Conservation (phyloP, 2,888 invertebrate species). For the Dioctria linearis region DNA sequence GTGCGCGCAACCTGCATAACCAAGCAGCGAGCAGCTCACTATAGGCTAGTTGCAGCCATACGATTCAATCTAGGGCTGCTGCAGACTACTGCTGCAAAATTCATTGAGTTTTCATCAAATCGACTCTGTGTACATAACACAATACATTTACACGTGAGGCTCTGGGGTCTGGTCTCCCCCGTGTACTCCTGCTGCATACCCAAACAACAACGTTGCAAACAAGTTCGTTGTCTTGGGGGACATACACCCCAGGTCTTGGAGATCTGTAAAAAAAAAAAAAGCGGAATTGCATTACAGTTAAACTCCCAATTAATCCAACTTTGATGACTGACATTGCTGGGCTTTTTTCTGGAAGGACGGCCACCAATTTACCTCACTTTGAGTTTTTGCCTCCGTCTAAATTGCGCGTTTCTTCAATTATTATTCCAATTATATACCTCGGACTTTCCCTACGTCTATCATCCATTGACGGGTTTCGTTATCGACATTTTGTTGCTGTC, state of each 20-base stretch:
- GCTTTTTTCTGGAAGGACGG: conserved; percentile 28
- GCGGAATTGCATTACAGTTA: conserved; percentile 59
- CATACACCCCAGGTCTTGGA: conserved; percentile 3
- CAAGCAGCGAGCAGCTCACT: too few relatives aligned
- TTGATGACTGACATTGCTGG: conserved; percentile 60
- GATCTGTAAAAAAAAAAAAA: conserved; percentile 37
- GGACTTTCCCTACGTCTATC: conserved; percentile 56
- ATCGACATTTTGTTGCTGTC: conserved; percentile 57
- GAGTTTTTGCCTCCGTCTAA: conserved; percentile 52
- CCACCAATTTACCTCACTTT: conserved; percentile 53
- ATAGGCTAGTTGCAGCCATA: not conserved
- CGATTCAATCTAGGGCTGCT: not conserved
- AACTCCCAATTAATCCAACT: conserved; percentile 60
- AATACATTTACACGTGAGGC: not conserved
- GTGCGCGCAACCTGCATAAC: not conserved
- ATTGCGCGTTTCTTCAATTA: conserved; percentile 59
- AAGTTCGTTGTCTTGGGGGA: conserved; percentile 17
- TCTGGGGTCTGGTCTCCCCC: not conserved
- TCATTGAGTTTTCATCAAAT: conserved; percentile 46
- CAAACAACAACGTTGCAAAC: conserved; percentile 14
- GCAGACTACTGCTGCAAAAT: conserved; percentile 43
- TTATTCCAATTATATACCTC: conserved; percentile 59
- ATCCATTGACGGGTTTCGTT: conserved; percentile 56
- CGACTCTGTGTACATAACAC: not conserved
- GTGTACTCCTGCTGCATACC: conserved; percentile 27